phyloP scores from a whole-genome alignment of 1,140 invertebrate genomes.

The Zaprionus gabonicus region DNA sequence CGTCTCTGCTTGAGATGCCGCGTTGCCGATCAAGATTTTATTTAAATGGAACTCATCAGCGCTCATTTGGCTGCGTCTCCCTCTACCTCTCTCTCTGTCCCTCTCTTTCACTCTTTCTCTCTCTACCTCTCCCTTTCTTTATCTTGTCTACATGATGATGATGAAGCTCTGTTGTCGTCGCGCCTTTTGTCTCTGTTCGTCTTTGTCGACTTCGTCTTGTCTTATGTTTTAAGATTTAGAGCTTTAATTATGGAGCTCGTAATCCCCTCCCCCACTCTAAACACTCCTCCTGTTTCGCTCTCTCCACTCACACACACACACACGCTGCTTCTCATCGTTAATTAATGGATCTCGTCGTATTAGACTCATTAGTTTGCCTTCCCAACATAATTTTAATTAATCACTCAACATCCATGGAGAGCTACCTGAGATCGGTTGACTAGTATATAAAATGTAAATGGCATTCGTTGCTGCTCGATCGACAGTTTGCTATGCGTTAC shows the following conservation, averaged over 20 bases:
- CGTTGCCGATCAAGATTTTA: conserved; percentile 78
- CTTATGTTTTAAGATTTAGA: conserved; percentile 48
- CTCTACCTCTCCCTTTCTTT: not conserved
- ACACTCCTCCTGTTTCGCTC: conserved; percentile 20
- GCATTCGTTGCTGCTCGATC: conserved; percentile 47
- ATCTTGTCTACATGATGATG: conserved; percentile 42
- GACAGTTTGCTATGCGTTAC: conserved; percentile 64
- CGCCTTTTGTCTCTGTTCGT: conserved; percentile 47
- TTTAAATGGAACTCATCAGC: conserved; percentile 83
- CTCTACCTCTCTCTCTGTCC: conserved; percentile 17
- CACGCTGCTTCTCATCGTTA: conserved; percentile 49
- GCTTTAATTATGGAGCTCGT: conserved; percentile 80
- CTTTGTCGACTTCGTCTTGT: conserved; percentile 52
- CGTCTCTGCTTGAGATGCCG: conserved; percentile 50
- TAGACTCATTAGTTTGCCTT: conserved; percentile 83
- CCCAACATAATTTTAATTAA: conserved; percentile 80
- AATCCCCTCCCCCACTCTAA: not conserved
- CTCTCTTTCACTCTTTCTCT: conserved; percentile 28
- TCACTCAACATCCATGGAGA: conserved; percentile 70
- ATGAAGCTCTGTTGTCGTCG: conserved; percentile 57
- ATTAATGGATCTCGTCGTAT: conserved; percentile 76
- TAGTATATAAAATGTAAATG: conserved; percentile 24
- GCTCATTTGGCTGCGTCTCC: conserved; percentile 67
- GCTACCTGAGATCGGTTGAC: conserved; percentile 56
- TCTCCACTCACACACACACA: conserved; percentile 28